These are phyloP conservation scores for Lasioglossum albipes DNA, from an alignment of 1,140 invertebrate species.

Conservation along the genomic window DNA sequence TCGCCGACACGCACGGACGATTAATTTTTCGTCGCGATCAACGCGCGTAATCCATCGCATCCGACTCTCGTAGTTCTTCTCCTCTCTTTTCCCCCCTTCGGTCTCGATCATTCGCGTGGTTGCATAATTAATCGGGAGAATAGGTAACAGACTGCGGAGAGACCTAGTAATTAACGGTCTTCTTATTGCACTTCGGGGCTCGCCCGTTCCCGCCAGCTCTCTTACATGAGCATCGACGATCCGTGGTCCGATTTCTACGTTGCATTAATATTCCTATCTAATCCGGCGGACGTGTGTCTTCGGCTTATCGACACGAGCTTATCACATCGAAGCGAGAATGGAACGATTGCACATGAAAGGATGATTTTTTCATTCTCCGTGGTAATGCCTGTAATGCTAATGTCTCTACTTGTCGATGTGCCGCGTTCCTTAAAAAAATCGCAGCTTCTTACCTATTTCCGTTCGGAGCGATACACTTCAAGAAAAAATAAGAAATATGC, in stretches of 20 bases:
- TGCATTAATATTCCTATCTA: conserved; percentile 26
- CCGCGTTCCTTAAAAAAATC: too few species aligned
- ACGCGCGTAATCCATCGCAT: conserved; percentile 12
- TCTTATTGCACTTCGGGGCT: conserved; percentile 12
- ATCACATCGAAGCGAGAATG: too few species aligned
- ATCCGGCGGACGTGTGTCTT: background rate
- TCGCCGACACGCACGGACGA: background rate
- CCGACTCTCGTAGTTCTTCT: background rate
- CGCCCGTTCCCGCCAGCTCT: background rate
- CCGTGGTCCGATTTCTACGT: conserved; percentile 20
- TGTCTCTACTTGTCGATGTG: too few species aligned
- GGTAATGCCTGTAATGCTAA: too few species aligned
- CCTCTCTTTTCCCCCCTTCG: too few species aligned
- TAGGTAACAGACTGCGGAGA: background rate
- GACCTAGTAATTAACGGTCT: conserved; percentile 22
- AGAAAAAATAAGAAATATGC: too few species aligned
- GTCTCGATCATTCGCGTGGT: background rate
- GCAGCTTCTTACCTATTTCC: too few species aligned
- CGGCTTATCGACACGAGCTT: conserved; percentile 18
- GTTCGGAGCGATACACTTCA: too few species aligned
- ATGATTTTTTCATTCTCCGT: too few species aligned
- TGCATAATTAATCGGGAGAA: conserved; percentile 39
- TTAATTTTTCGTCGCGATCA: conserved; percentile 28
- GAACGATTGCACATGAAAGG: too few species aligned
- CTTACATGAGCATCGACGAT: background rate